Conservation (phyloP, 2,888 invertebrate genomes). For the Drosophila buzzatii region DNA sequence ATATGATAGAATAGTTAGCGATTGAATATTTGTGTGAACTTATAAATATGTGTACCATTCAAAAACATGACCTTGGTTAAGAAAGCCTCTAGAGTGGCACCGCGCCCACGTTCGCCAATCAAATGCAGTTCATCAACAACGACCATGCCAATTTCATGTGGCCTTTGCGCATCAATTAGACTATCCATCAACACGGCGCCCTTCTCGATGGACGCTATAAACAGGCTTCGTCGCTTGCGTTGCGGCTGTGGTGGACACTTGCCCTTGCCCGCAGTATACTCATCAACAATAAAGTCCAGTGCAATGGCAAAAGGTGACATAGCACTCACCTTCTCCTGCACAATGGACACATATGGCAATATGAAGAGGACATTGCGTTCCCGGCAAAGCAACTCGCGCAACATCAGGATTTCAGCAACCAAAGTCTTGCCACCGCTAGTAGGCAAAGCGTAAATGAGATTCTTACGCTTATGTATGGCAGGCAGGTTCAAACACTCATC, state of each 20-base stretch:
- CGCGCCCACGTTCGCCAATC: conserved; percentile 94
- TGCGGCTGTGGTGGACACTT: conserved; percentile 93
- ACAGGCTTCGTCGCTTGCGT: conserved; percentile 91
- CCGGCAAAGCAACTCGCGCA: conserved; percentile 92
- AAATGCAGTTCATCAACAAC: conserved; percentile 97
- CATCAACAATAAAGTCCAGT: conserved; percentile 95
- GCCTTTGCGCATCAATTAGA: conserved; percentile 91
- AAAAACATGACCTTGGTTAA: conserved; percentile 92
- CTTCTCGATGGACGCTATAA: conserved; percentile 98
- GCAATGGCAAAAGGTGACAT: conserved; percentile 95
- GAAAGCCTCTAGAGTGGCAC: conserved; percentile 93
- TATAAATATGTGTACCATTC: conserved; percentile 86
- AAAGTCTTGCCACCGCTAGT: conserved; percentile 99
- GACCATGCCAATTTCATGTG: conserved; percentile 92
- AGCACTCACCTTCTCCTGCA: conserved; percentile 93
- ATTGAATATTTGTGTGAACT: too few relatives aligned
- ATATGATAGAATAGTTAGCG: not conserved
- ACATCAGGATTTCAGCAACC: conserved; percentile 97
- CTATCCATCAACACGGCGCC: conserved; percentile 94
- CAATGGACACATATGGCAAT: conserved; percentile 97
- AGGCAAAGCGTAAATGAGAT: conserved; percentile 96
- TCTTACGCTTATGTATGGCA: conserved; percentile 90
- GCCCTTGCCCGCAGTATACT: conserved; percentile 97
- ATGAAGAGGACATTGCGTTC: conserved; percentile 94
- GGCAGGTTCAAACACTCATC: conserved; percentile 93